These are phyloP conservation scores for Chelonus insularis DNA, from an alignment of 1,140 invertebrate genomes.

Conservation along the genomic window DNA sequence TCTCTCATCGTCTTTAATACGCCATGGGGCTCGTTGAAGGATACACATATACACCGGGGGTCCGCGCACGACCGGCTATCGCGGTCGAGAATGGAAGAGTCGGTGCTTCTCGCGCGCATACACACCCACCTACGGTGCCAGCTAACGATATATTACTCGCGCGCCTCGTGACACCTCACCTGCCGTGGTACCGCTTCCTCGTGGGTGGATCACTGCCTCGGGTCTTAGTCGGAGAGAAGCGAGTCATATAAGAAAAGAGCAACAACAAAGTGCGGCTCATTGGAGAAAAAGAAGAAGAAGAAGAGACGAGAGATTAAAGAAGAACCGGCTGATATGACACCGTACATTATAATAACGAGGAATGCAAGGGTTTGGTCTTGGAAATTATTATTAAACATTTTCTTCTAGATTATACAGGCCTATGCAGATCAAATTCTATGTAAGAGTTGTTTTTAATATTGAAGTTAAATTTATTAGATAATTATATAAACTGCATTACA, in stretches of 20 bases:
- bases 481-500: too few relatives aligned
- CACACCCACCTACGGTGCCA: slow-evolving; percentile 43
- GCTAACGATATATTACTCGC: slow-evolving; percentile 58
- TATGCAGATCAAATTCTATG: too few relatives aligned
- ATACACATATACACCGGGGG: slow-evolving; percentile 45
- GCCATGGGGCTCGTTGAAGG: slow-evolving; percentile 25
- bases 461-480: too few relatives aligned
- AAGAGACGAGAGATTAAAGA: slow-evolving; percentile 2
- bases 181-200: slow-evolving; percentile 54
- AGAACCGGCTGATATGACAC: slow-evolving; percentile 16
- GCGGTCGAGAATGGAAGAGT: slow-evolving; percentile 24
- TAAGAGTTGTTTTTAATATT: too few relatives aligned
- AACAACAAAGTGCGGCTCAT: slow-evolving; percentile 41
- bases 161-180: slow-evolving; percentile 59
- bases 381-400: not conserved
- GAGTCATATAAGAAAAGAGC: not conserved
- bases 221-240: not conserved
- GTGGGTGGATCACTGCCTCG: slow-evolving; percentile 52
- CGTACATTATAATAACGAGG: slow-evolving; percentile 28
- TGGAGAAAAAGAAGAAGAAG: slow-evolving; percentile 10
- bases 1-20: slow-evolving; percentile 1
- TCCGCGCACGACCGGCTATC: slow-evolving; percentile 14
- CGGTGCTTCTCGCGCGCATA: slow-evolving; percentile 27
- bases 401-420: not conserved
- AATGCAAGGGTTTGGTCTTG: slow-evolving; percentile 11